Base-by-base conservation (phyloP, 2,888 invertebrate genomes). In the Chrysolina oricalcia region DNA sequence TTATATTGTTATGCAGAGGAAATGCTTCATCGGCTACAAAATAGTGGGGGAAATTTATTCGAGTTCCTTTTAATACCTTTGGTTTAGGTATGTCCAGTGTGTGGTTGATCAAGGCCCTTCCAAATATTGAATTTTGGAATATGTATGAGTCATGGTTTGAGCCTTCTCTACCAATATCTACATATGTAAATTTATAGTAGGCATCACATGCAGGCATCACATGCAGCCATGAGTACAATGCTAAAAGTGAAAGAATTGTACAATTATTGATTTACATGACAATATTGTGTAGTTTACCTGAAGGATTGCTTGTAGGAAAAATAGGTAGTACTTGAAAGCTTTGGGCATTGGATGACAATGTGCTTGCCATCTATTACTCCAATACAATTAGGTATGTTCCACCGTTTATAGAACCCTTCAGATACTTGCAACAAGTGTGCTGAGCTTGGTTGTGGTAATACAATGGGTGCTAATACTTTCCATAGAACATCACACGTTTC, bases 361-460 rank as follows among this genome's bases (percentile, higher is more conserved):
- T 85, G 86, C 75, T 87, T 87, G n/a, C 86, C 87, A 72, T 86
- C 86, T 35, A 86, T 80, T 10, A 8, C 43, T 4, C 43, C 15
- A 15, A 43, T 43, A 15, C 43, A 43, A 8, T 43, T 43, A 43
- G 6, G 86, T 82, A 43, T 13, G 15, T 43, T 43, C 43, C 43
- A 43, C 10, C 43, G 43, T 43, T 43, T 43, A 43, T 13, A 43
- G 15, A 43, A 43, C 15, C 13, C 43, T 43, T 43, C 43, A 15
- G 43, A 43, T 13, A 43, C 15, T 10, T 43, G 10, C 2, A 10
- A 43, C 13, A 43, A 15, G 9, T 56, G 6, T 56, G 10, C 21
- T 56, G 10, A 15, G 10, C 10, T 35, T 63, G 63, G 35, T 13
- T 9, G 63, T 63, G 63, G 3, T 27, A 63, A 64, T 9, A 64